A percentile compares a stretch with the other conserved stretches of the same genome.
Evolutionary conservation across 2,888 invertebrate genomes (phyloP).

Genomic region (Hetaerina titia): DNA sequence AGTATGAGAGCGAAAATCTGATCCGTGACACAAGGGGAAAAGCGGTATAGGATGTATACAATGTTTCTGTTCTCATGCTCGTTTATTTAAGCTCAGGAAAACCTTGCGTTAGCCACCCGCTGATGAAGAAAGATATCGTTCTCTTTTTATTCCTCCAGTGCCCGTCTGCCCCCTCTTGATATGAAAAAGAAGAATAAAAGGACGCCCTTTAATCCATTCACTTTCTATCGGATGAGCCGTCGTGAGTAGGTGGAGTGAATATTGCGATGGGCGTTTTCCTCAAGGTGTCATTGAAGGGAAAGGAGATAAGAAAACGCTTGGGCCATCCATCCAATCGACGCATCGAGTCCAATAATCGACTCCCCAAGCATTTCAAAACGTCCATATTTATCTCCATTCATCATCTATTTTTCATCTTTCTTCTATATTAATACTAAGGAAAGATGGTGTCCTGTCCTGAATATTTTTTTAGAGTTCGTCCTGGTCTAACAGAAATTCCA

Average conservation of each 20-base stretch:
- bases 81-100: neutral
- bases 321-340: constrained; percentile 58
- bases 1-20: too few relatives aligned
- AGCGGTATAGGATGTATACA: neutral
- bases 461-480: neutral
- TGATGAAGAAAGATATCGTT: constrained; percentile 9
- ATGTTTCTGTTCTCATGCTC: neutral
- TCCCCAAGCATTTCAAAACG: constrained; percentile 5
- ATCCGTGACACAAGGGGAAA: too few relatives aligned
- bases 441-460: neutral
- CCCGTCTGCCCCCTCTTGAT: neutral
- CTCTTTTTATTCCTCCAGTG: neutral
- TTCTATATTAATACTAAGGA: neutral
- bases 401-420: constrained; percentile 10
- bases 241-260: constrained; percentile 55
- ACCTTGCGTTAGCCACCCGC: neutral
- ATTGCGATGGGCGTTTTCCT: constrained; percentile 48
- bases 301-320: constrained; percentile 7
- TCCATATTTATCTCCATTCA: constrained; percentile 51
- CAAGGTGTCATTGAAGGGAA: constrained; percentile 30
- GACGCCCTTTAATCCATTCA: constrained; percentile 45
- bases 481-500: too few relatives aligned
- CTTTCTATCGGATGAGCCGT: constrained; percentile 11
- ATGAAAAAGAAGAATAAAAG: neutral
- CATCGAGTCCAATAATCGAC: constrained; percentile 43